These are phyloP conservation scores for Zygaena filipendulae DNA, from an alignment of 2,888 invertebrate species.

Conservation along the genomic window DNA sequence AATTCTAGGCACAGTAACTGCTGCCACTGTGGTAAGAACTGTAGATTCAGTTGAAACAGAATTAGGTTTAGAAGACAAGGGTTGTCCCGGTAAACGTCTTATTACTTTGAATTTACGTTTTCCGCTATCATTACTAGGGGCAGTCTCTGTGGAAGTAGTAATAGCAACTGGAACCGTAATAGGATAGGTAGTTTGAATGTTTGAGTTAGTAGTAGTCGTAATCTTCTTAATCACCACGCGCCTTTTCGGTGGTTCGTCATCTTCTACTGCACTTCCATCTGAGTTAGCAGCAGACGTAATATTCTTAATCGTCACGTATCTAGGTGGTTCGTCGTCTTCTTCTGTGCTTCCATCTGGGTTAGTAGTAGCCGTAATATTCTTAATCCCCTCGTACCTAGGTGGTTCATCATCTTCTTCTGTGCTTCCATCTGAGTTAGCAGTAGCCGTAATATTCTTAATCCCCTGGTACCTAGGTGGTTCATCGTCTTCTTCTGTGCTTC, in stretches of 20 bases:
- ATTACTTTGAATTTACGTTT: conserved; percentile 43
- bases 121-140: conserved; percentile 36
- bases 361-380: too few relatives aligned
- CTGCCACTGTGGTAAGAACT: conserved; percentile 23
- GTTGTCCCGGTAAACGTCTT: conserved; percentile 43
- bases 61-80: too few relatives aligned
- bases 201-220: conserved; percentile 27
- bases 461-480: conserved; percentile 20
- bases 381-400: conserved; percentile 20
- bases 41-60: conserved; percentile 20
- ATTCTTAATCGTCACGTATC: conserved; percentile 14
- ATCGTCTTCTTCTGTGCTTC: conserved; percentile 8
- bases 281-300: too few relatives aligned
- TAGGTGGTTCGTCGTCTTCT: conserved; percentile 19
- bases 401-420: conserved; percentile 13
- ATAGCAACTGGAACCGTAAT: too few relatives aligned
- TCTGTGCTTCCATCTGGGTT: too few relatives aligned
- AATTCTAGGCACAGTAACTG: conserved; percentile 28
- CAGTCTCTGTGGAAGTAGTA: conserved; percentile 9
- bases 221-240: conserved; percentile 15
- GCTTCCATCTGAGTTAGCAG: too few relatives aligned
- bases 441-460: too few relatives aligned
- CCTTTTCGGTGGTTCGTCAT: conserved; percentile 18
- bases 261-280: conserved; percentile 9
- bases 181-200: neutral